Percentiles rank a stretch among this genome's conserved stretches.
These are phyloP conservation scores for Salarias fasciatus DNA, from an alignment of 2,797 vertebrate genomes.

Conservation along the genomic window DNA sequence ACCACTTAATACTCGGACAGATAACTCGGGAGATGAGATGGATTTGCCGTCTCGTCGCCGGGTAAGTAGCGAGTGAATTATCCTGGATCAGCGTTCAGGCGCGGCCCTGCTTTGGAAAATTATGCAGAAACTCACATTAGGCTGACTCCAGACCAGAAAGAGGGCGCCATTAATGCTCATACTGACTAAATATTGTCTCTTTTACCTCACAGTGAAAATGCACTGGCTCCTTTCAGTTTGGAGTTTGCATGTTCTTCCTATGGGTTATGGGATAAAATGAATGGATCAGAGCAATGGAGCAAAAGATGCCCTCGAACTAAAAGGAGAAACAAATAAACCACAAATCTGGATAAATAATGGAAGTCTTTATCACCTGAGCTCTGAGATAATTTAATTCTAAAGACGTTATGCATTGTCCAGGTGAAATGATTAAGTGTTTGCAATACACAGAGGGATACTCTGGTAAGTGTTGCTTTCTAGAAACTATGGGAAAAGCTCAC, in stretches of 20 bases:
- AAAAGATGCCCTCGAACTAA: too few relatives aligned
- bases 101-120: background rate
- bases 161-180: too few relatives aligned
- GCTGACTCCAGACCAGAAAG: background rate
- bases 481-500: slow-evolving; percentile 8
- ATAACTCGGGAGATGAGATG: slow-evolving; percentile 48
- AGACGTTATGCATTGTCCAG: too few relatives aligned
- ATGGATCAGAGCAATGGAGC: too few relatives aligned
- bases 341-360: background rate
- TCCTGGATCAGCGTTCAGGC: slow-evolving; percentile 21
- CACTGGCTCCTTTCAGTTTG: too few relatives aligned
- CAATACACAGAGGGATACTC: background rate
- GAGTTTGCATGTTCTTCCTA: too few relatives aligned
- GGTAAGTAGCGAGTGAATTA: slow-evolving; percentile 28
- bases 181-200: too few relatives aligned
- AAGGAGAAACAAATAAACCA: background rate
- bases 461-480: too few relatives aligned
- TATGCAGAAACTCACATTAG: slow-evolving; percentile 7
- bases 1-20: slow-evolving; percentile 31
- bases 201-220: too few relatives aligned
- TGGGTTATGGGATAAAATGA: too few relatives aligned
- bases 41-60: slow-evolving; percentile 28
- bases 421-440: background rate
- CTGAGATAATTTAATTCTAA: too few relatives aligned
- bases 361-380: too few relatives aligned